Evolutionary conservation across 2,113 vertebrate genomes (phyloP), one percentile per base, ranked within the genome.

Genomic region (Oncorhynchus tshawytscha): DNA sequence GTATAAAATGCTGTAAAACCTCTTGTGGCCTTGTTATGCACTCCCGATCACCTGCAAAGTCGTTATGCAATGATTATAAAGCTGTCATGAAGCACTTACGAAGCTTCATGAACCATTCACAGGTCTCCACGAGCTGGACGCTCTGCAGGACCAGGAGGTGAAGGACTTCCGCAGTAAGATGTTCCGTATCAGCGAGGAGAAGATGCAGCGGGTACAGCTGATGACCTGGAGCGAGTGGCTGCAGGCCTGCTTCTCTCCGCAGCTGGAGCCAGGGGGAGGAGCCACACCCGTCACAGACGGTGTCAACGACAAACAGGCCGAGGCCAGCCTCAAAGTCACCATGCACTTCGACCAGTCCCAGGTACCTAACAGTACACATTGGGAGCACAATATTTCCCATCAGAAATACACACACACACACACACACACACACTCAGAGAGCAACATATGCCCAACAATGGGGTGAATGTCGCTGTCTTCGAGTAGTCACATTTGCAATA

Each of bases 71-170:
- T 45, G 15, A 5, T 54, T 59, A 69, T 81, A 7, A 1, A 59
- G 70, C 22, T 22, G 69, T 13, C 69, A 15, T 24, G 25, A 22
- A 13, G 34, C 18, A 0, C 15, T 48, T 18, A 45, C 25, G n/a
- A 39, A 7, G 69, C 20, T 25, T 31, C 29, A 4, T 18, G n/a
- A 29, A 62, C 34, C 45, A 3, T 16, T 39, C 22, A 72, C 73
- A 99, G 98, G 97, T 90, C 95, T 99, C 15, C 97, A 98, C 74
- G 98, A 99, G 79, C 96, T 99, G 0, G 96, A 99, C 75, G 95
- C 92, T 70, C 94, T 99, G 29, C 93, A 96, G 73, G 96, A 98
- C 90, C 95, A 97, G 81, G 96, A 99, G 85, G 96, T 99, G 83
- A 98, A 96, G 64, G 98, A 99, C 87, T 99, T 99, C 86, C 94